phyloP scores from a whole-genome alignment of 2,113 vertebrate species.

The Diglossa brunneiventris region DNA sequence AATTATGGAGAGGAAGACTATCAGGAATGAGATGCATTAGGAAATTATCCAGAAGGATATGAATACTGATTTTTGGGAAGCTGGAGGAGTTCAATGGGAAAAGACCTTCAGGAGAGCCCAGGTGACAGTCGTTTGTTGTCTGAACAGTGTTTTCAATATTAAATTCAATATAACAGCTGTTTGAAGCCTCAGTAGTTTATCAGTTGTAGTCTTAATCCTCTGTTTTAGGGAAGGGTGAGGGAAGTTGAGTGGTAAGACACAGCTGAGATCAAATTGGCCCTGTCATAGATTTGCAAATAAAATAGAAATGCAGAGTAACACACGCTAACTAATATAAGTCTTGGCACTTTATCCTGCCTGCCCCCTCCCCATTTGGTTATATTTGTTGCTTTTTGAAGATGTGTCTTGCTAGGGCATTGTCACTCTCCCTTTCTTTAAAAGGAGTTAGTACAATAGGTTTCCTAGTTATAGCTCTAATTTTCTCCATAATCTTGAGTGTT shows the following conservation, averaged over 20 bases:
- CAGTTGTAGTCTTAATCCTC: not conserved
- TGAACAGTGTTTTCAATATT: not conserved
- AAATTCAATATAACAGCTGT: not conserved
- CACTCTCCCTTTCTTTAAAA: not conserved
- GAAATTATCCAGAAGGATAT: not conserved
- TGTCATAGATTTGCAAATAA: not conserved
- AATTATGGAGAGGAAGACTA: not conserved
- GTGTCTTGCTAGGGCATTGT: not conserved
- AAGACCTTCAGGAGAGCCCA: not conserved
- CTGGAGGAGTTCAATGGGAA: not conserved
- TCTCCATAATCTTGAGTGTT: not conserved
- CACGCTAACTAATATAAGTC: not conserved
- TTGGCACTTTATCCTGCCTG: not conserved
- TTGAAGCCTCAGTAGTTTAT: not conserved
- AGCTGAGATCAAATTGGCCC: not conserved
- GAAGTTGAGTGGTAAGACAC: not conserved
- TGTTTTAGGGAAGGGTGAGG: not conserved
- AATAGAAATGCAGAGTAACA: not conserved
- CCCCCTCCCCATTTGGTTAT: accelerated
- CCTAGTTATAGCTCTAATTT: not conserved
- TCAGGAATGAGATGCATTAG: not conserved
- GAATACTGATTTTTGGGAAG: not conserved
- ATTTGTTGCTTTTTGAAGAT: not conserved
- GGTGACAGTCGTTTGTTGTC: not conserved
- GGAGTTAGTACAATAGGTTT: not conserved